Evolutionary conservation across 2,797 vertebrate genomes (phyloP).

Genomic region (Sphenopsis melanotis): DNA sequence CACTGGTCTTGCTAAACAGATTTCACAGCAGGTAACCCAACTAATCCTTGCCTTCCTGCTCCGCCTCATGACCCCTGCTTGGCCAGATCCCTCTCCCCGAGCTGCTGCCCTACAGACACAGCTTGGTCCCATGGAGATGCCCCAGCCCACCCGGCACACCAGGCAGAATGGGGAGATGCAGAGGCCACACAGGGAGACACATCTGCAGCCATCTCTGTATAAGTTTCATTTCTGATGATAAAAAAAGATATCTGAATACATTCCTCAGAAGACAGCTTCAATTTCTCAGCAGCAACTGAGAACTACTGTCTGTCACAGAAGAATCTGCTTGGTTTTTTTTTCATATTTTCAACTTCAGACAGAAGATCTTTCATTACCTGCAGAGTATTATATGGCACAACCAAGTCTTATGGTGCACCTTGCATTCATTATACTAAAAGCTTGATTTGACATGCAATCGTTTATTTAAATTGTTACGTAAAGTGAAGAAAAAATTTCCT

Average conservation of each 20-base stretch:
- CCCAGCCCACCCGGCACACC: neutral
- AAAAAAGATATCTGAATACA: neutral
- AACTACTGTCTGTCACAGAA: neutral
- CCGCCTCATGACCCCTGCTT: fast-evolving
- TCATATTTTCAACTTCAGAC: neutral
- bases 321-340: neutral
- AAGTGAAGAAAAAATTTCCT: neutral
- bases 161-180: fast-evolving
- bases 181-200: fast-evolving
- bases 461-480: neutral
- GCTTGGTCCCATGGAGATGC: fast-evolving
- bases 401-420: neutral
- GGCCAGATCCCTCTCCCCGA: neutral
- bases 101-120: fast-evolving
- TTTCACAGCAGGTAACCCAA: neutral
- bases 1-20: neutral
- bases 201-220: neutral
- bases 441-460: neutral
- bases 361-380: neutral
- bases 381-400: neutral
- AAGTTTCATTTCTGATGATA: neutral
- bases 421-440: neutral
- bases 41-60: neutral
- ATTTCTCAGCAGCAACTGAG: neutral
- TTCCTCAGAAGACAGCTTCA: fast-evolving